Conservation (phyloP, 2,797 vertebrate species). For the Australoheros facetus region DNA sequence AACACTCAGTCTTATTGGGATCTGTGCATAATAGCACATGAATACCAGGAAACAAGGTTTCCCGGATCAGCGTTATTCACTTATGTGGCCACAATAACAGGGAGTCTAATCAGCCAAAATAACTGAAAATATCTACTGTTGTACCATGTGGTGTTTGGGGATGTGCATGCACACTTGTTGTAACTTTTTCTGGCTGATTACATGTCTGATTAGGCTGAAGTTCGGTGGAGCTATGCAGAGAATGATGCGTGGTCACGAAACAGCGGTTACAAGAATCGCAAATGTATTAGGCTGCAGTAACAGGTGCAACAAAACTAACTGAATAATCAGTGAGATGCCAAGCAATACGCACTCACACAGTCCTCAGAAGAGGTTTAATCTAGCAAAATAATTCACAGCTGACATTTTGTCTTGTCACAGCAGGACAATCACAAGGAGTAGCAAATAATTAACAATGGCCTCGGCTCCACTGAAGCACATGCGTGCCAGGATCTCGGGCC, state of each 20-base stretch:
- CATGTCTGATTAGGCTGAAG: background rate
- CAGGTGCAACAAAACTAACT: slow-evolving; percentile 1
- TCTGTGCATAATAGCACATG: background rate
- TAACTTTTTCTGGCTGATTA: slow-evolving; percentile 23
- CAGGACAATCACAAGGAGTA: background rate
- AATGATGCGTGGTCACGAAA: slow-evolving; percentile 3
- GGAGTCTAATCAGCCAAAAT: background rate
- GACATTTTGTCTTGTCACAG: background rate
- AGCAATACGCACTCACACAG: background rate
- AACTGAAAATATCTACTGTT: background rate
- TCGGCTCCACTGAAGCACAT: background rate
- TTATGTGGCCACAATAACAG: background rate
- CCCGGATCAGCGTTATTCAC: background rate
- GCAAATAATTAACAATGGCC: slow-evolving; percentile 1
- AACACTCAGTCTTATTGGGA: background rate
- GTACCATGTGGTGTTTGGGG: background rate
- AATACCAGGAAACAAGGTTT: background rate
- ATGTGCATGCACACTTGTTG: slow-evolving; percentile 13
- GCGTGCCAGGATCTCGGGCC: background rate
- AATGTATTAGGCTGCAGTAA: background rate
- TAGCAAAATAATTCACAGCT: background rate
- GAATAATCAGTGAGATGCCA: background rate
- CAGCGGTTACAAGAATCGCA: background rate
- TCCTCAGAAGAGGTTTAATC: slow-evolving; percentile 8
- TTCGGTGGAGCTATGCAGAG: background rate